Base-by-base conservation (phyloP, 37 sponge, comb jelly and placozoan genomes). In the Mnemiopsis leidyi region DNA sequence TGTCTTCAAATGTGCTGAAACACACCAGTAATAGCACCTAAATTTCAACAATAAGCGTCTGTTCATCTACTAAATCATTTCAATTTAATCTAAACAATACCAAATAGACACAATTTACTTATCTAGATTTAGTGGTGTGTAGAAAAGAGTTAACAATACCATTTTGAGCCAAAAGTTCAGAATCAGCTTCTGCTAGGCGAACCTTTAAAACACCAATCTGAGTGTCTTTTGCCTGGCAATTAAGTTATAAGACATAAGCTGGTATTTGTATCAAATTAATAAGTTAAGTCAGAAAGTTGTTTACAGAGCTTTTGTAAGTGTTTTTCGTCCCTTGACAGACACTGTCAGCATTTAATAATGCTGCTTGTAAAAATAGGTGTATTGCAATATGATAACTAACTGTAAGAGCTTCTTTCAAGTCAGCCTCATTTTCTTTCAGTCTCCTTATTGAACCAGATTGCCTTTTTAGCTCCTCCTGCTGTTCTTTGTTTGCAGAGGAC, bases 181-280 rank as follows among this genome's bases (percentile, higher is more conserved):
- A 26, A 32, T 77, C 79, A 34, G 79, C 79, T 32, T 77, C 79
- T 1, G 79, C 79, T 16, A 77, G 79, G 36, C 79, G 30, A 5
- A 77, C 79, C 33, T 77, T 77, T 20, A 77, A 36, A 77, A 77
- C 79, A 21, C 79, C 79, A 34, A 77, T 77, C 79, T 77, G 79
- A 31, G 79, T 77, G 36, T 77, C 79, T 77, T 77, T 77, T 34
- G 79, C 79, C 79, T 69, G 73, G 3, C 28, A 25, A 69, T 28
- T 25, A 69, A 25, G 7, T 69, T 23, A 28, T 69, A 69, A 69
- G 29, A 18, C 68, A 61, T n/a, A n/a, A n/a, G n/a, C n/a, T n/a
- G n/a, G n/a, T n/a, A n/a, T n/a, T n/a, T n/a, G n/a, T n/a, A n/a
- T n/a, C n/a, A n/a, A n/a, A n/a, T 48, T 48, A 13, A 48, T 48